Conservation (phyloP, 2,888 invertebrate species). For the Dendrolimus houi region DNA sequence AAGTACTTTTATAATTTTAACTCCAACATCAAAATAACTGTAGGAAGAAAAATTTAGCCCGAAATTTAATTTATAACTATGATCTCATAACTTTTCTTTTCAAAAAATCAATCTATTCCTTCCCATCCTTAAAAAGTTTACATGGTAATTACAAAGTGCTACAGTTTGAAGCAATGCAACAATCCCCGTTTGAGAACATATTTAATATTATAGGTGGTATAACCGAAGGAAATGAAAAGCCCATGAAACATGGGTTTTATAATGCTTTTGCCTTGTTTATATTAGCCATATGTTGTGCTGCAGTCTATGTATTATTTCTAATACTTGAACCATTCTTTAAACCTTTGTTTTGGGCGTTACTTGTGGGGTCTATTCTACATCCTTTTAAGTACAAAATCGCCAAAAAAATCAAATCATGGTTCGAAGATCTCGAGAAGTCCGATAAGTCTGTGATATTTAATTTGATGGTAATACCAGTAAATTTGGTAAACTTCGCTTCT, state of each 20-base stretch:
- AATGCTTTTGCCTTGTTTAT: slow-evolving; percentile 90
- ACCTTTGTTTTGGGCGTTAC: slow-evolving; percentile 95
- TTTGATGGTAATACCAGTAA: slow-evolving; percentile 81
- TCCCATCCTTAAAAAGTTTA: background rate
- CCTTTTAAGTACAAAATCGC: slow-evolving; percentile 93
- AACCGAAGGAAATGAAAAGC: slow-evolving; percentile 88
- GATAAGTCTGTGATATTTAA: slow-evolving; percentile 79
- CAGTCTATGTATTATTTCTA: slow-evolving; percentile 86
- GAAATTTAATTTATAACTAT: slow-evolving; percentile 33
- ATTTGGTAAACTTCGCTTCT: slow-evolving; percentile 84
- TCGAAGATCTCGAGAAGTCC: slow-evolving; percentile 80
- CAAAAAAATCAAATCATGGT: slow-evolving; percentile 86
- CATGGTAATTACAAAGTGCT: slow-evolving; percentile 10
- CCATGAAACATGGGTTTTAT: slow-evolving; percentile 94
- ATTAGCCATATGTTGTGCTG: slow-evolving; percentile 80
- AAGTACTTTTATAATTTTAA: no score
- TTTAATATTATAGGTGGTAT: slow-evolving; percentile 81
- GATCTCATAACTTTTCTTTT: slow-evolving; percentile 34
- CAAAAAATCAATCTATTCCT: background rate
- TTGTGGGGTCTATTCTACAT: slow-evolving; percentile 98
- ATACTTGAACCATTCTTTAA: slow-evolving; percentile 94
- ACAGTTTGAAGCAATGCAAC: slow-evolving; percentile 48
- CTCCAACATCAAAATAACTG: slow-evolving; percentile 1
- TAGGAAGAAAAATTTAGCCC: slow-evolving; percentile 7
- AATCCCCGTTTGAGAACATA: slow-evolving; percentile 80